Evolutionary conservation across 2,797 vertebrate species (phyloP).

Genomic region (Schizopygopsis pylzovi): DNA sequence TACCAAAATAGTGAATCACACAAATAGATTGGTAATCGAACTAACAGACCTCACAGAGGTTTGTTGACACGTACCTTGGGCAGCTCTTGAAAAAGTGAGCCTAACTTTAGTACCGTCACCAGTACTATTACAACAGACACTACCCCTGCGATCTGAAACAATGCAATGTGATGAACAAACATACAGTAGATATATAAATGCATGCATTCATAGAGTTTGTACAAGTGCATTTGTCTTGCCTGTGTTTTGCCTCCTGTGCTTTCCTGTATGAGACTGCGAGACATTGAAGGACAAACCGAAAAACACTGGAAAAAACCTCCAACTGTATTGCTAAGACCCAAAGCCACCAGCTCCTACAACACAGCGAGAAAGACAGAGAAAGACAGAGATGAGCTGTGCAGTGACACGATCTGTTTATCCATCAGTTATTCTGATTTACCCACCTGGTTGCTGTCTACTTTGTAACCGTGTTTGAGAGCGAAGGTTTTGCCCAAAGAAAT

Average conservation of each 20-base stretch:
- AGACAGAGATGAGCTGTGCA: neutral
- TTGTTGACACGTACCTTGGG: conserved; percentile 84
- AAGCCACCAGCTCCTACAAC: conserved; percentile 90
- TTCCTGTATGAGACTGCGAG: conserved; percentile 93
- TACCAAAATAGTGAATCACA: neutral
- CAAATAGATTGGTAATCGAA: neutral
- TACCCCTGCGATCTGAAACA: conserved; percentile 85
- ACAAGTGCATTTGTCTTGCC: conserved; percentile 70
- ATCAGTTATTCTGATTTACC: neutral
- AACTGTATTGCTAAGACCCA: conserved; percentile 89
- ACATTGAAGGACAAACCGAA: conserved; percentile 94
- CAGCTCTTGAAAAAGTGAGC: conserved; percentile 88
- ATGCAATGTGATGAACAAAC: conserved; percentile 22
- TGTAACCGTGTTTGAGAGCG: conserved; percentile 94
- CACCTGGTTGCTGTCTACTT: conserved; percentile 95
- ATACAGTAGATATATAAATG: neutral
- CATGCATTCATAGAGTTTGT: neutral
- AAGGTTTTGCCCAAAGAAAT: conserved; percentile 98
- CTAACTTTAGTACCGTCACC: conserved; percentile 90
- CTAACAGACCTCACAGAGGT: neutral
- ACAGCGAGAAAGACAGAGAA: conserved; percentile 15
- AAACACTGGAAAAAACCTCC: conserved; percentile 94
- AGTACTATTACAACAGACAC: conserved; percentile 87
- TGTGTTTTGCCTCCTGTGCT: conserved; percentile 94
- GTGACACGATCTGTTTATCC: neutral